Conservation (phyloP, 2,797 vertebrate genomes). For the Pseudotriccus pelzelni region DNA sequence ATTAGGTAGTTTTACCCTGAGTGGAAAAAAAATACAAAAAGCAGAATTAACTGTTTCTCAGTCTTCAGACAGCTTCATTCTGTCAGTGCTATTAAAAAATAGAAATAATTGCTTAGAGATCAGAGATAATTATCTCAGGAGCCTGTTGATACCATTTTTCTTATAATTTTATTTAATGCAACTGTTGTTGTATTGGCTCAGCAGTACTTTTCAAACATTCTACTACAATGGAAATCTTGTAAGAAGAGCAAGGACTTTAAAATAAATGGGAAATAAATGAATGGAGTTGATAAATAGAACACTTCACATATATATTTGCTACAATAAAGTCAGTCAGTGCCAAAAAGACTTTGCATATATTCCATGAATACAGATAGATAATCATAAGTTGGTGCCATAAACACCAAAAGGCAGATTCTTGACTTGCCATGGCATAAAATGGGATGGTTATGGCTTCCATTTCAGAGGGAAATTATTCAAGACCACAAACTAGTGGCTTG, state of each 20-base stretch:
- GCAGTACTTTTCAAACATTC: conserved; percentile 3
- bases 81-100: neutral
- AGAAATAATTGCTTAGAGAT: conserved; percentile 3
- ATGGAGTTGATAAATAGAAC: neutral
- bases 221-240: neutral
- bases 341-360: neutral
- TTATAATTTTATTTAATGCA: conserved; percentile 28
- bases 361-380: neutral
- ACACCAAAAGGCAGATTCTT: neutral
- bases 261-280: conserved; percentile 23
- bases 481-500: neutral
- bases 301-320: neutral
- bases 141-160: conserved; percentile 8
- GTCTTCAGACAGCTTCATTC: conserved; percentile 18
- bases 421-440: neutral
- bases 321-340: neutral
- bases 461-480: neutral
- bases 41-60: neutral
- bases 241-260: conserved; percentile 29
- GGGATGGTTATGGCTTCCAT: neutral
- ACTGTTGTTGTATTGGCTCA: conserved; percentile 36
- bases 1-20: conserved; percentile 35
- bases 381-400: neutral
- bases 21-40: conserved; percentile 24
- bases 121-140: conserved; percentile 36